Evolutionary conservation across 2,888 invertebrate species (phyloP).

Genomic region (Polyommatus iphigenia): DNA sequence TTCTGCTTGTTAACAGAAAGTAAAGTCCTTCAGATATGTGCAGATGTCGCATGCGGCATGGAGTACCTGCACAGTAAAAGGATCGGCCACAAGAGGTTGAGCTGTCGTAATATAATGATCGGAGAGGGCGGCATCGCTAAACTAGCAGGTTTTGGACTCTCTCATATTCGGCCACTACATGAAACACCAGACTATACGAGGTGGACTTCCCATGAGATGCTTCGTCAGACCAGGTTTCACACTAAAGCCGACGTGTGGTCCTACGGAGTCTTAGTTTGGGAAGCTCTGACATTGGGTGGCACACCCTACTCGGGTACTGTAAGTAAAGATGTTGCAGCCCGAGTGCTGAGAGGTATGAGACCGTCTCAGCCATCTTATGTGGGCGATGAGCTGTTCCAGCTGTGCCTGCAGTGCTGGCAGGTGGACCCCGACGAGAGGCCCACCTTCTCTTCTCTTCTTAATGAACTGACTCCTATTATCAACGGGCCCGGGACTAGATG

Average conservation of each 20-base stretch:
- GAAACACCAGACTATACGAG: slow-evolving; percentile 87
- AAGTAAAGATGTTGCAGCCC: slow-evolving; percentile 83
- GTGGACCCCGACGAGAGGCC: slow-evolving; percentile 90
- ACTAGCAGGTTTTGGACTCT: slow-evolving; percentile 87
- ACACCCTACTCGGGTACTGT: slow-evolving; percentile 88
- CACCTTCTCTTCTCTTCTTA: slow-evolving; percentile 82
- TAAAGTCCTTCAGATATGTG: slow-evolving; percentile 82
- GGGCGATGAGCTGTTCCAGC: slow-evolving; percentile 89
- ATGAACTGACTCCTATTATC: slow-evolving; percentile 62
- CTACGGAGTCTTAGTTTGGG: slow-evolving; percentile 91
- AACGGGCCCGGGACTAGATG: slow-evolving; percentile 59
- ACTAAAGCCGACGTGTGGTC: slow-evolving; percentile 91
- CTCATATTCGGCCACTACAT: slow-evolving; percentile 81
- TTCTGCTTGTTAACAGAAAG: slow-evolving; percentile 82
- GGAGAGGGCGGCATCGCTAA: slow-evolving; percentile 84
- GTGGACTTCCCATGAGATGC: slow-evolving; percentile 90
- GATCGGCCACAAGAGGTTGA: slow-evolving; percentile 87
- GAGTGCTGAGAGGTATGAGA: slow-evolving; percentile 85
- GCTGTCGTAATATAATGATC: slow-evolving; percentile 86
- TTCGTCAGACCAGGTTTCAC: slow-evolving; percentile 84
- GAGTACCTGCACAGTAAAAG: slow-evolving; percentile 83
- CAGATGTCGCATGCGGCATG: slow-evolving; percentile 86
- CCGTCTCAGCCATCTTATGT: slow-evolving; percentile 87
- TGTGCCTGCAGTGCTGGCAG: slow-evolving; percentile 92
- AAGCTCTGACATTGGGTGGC: slow-evolving; percentile 87